phyloP scores from a whole-genome alignment of 2,888 invertebrate species.

The Coremacera marginata region DNA sequence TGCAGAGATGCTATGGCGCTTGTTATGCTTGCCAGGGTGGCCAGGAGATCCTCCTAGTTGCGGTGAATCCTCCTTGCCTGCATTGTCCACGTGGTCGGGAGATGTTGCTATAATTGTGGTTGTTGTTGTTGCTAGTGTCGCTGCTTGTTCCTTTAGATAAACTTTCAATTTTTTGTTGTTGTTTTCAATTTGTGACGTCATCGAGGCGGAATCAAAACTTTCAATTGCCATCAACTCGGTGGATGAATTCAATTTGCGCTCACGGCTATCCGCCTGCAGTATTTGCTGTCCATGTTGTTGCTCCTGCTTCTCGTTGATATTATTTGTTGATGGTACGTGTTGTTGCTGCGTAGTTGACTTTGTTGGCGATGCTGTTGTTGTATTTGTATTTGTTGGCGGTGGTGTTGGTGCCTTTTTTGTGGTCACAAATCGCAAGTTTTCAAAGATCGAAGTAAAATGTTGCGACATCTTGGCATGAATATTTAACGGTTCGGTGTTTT shows the following conservation, averaged over 20 bases:
- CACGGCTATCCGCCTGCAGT: slow-evolving; percentile 10
- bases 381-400: slow-evolving; percentile 45
- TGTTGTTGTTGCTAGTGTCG: slow-evolving; percentile 43
- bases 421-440: slow-evolving; percentile 65
- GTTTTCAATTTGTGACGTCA: slow-evolving; percentile 3
- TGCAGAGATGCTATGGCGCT: slow-evolving; percentile 53
- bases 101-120: slow-evolving; percentile 34
- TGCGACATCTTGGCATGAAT: slow-evolving; percentile 63
- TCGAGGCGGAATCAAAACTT: not conserved
- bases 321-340: slow-evolving; percentile 41
- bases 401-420: slow-evolving; percentile 53
- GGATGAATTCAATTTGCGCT: slow-evolving; percentile 21
- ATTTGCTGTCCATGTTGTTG: slow-evolving; percentile 30
- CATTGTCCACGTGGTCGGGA: not conserved
- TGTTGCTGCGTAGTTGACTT: slow-evolving; percentile 38
- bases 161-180: slow-evolving; percentile 5
- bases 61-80: not conserved
- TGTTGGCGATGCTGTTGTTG: slow-evolving; percentile 41
- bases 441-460: slow-evolving; percentile 67
- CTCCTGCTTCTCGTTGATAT: slow-evolving; percentile 42
- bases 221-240: not conserved
- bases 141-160: slow-evolving; percentile 18
- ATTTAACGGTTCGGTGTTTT: slow-evolving; percentile 3
- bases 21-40: slow-evolving; percentile 42
- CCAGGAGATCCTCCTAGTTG: not conserved